Evolutionary conservation across 2,113 vertebrate species (phyloP).

Genomic region (Xyliphius kryptos): DNA sequence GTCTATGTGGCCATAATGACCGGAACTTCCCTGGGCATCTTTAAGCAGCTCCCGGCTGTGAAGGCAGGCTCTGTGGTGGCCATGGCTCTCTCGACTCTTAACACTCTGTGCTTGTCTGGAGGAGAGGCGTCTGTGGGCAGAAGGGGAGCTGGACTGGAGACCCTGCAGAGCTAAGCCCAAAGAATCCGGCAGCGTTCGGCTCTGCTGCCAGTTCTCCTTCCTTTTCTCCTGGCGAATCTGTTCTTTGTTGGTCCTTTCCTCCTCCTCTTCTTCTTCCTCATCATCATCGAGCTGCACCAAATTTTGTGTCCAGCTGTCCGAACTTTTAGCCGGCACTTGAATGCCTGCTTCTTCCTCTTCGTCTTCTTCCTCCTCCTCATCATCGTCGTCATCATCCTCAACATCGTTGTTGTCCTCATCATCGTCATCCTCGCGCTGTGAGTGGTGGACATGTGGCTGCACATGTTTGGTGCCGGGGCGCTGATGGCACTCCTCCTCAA

Average conservation of each 20-base stretch:
- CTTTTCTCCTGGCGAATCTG: conserved; percentile 54
- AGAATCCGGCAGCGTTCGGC: conserved; percentile 72
- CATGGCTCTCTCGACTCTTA: conserved; percentile 81
- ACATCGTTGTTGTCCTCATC: conserved; percentile 33
- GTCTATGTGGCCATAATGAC: conserved; percentile 34
- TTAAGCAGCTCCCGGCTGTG: conserved; percentile 22
- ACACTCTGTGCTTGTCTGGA: conserved; percentile 81
- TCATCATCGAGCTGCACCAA: conserved; percentile 23
- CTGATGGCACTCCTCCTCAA: conserved; percentile 90
- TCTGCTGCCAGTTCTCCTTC: conserved; percentile 58
- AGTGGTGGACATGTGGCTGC: conserved; percentile 53
- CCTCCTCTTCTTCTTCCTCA: conserved; percentile 38
- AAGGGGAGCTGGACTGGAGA: conserved; percentile 48
- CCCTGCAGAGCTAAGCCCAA: conserved; percentile 58
- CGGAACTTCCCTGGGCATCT: conserved; percentile 23
- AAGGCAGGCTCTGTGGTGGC: conserved; percentile 57
- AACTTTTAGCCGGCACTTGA: conserved; percentile 22
- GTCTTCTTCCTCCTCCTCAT: conserved; percentile 49
- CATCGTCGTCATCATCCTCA: conserved; percentile 33
- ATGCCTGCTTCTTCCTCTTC: conserved; percentile 35
- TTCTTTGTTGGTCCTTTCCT: conserved; percentile 42
- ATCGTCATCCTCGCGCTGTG: conserved; percentile 70
- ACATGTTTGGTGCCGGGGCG: conserved; percentile 61
- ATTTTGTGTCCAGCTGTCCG: conserved; percentile 26
- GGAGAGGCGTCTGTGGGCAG: conserved; percentile 56